Evolutionary conservation across 92 coral and sea anemone genomes (phyloP), one percentile per base, ranked within the genome.

Genomic region (Scolanthus callimorphus): DNA sequence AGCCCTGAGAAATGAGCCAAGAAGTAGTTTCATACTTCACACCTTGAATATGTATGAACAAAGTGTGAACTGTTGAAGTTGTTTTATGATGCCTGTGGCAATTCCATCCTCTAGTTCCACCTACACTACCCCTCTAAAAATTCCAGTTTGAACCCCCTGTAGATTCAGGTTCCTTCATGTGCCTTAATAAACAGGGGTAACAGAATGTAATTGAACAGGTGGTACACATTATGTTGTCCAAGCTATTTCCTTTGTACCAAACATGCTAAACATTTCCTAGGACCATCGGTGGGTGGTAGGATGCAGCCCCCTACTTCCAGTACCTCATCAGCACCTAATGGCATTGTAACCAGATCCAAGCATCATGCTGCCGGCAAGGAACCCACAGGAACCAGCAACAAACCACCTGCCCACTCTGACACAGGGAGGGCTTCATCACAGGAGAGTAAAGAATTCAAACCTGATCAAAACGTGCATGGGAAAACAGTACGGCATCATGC

Each of bases 311-410:
- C 43, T 15, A 34, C 43, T 34, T 6, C 43, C 6, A 15, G 9
- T 6, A 34, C 43, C 43, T 34, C 15, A 15, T 6, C 43, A 34
- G 27, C 29, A 20, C 37, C 65, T 27, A 61, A 52, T n/a, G 75
- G 75, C 3, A 68, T 68, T 24, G 46, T 68, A 9, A 68, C 75
- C 0, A 43, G 75, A 31, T 68, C 75, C 39, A 68, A 68, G 44
- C 57, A 37, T 52, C 38, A 37, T 23, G 41, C 8, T 34, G 15
- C 6, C 8, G 6, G 41, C 41, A 6, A 34, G 15, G 15, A 34
- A 34, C 41, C 41, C 41, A 34, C 41, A 34, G 6, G 52, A 1
- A 56, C 51, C 1, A 38, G 25, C 12, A 25, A 21, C n/a, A n/a
- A n/a, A n/a, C n/a, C n/a, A 29, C 39, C 17, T 2, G 68, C 25